Evolutionary conservation across 1,140 invertebrate genomes (phyloP).

Genomic region (Steinernema khuongi): DNA sequence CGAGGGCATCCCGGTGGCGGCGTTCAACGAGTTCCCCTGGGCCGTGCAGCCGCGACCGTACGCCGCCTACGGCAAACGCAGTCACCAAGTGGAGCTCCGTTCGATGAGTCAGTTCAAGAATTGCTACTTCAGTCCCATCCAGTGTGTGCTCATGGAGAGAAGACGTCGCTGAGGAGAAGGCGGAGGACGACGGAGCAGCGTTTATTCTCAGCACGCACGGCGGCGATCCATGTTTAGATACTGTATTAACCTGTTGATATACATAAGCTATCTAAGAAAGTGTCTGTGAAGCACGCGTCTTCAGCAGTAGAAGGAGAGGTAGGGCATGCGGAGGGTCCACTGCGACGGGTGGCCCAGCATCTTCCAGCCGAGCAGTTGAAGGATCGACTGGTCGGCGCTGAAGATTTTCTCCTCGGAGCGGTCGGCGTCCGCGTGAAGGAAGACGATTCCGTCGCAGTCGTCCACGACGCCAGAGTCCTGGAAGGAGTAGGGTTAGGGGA

Average conservation of each 20-base stretch:
- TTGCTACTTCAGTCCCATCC: conserved; percentile 34
- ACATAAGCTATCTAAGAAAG: background rate
- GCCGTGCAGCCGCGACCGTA: background rate
- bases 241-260: background rate
- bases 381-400: conserved; percentile 45
- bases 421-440: conserved; percentile 41
- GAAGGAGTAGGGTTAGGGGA: conserved; percentile 22
- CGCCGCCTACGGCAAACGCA: conserved; percentile 12
- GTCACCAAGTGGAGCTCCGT: conserved; percentile 26
- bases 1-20: background rate
- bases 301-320: conserved; percentile 46
- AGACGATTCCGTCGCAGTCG: conserved; percentile 41
- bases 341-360: conserved; percentile 54
- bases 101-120: conserved; percentile 32
- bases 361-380: conserved; percentile 52
- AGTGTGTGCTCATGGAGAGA: conserved; percentile 34
- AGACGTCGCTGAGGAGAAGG: conserved; percentile 18
- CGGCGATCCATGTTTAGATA: background rate
- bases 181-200: no score
- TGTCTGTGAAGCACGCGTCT: no score
- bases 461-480: conserved; percentile 42
- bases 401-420: conserved; percentile 51
- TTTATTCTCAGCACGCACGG: background rate
- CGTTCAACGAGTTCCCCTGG: background rate
- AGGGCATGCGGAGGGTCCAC: conserved; percentile 53